phyloP scores from a whole-genome alignment of 2,888 invertebrate genomes.

The Gerris lacustris region DNA sequence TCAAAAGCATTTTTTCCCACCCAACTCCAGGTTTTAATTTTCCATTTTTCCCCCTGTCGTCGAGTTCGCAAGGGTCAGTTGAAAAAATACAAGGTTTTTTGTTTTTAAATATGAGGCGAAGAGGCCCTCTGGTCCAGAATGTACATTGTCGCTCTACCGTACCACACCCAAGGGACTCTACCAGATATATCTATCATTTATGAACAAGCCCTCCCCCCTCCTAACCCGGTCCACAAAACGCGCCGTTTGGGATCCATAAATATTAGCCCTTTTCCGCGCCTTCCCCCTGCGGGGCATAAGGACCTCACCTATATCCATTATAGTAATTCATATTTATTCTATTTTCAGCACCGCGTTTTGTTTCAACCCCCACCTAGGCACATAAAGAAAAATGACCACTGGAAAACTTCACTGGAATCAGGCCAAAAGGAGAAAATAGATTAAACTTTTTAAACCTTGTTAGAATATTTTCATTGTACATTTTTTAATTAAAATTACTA shows the following conservation, averaged over 20 bases:
- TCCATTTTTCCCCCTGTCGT: neutral
- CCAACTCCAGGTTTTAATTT: neutral
- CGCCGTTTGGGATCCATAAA: conserved; percentile 6
- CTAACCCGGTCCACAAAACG: neutral
- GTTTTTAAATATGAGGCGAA: too few relatives aligned
- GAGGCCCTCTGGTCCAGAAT: too few relatives aligned
- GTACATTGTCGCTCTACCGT: neutral
- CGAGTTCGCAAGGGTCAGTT: too few relatives aligned
- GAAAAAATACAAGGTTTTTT: too few relatives aligned
- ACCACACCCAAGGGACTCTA: neutral
- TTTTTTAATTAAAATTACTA: too few relatives aligned
- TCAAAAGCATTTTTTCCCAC: neutral
- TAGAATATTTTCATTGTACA: too few relatives aligned
- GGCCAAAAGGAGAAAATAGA: too few relatives aligned
- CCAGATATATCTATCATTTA: neutral
- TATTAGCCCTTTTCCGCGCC: neutral
- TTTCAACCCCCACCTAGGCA: too few relatives aligned
- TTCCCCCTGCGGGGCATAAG: neutral
- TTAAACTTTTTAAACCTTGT: too few relatives aligned
- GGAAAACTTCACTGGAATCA: too few relatives aligned
- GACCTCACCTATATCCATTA: neutral
- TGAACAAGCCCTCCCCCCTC: neutral
- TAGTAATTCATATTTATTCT: conserved; percentile 10
- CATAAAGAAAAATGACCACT: too few relatives aligned
- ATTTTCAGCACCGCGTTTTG: neutral